Evolutionary conservation across 2,113 vertebrate species (phyloP), one percentile per base, ranked within the genome.

Genomic region (Colaptes auratus): DNA sequence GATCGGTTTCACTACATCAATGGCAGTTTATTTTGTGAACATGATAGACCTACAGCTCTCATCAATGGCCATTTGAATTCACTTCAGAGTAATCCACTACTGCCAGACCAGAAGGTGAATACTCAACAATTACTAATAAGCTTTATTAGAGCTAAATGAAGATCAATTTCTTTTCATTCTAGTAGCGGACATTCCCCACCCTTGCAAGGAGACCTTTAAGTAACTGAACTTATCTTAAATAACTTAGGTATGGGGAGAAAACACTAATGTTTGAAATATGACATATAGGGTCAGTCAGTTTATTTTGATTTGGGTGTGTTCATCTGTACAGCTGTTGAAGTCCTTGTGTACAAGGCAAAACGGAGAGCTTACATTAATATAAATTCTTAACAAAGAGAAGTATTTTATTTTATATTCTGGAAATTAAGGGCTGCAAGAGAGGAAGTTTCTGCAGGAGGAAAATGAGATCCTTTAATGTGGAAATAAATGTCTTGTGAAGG

Each of bases 1-100:
- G 99, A 99, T 97, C 98, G 99, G 97, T 99, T 99, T 98, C 99
- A 99, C 98, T 99, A 99, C 98, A 99, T 99, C 98, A 99, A 99
- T 97, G 99, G 99, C 99, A 99, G 98, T 98, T 99, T 99, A 98
- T 99, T 99, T 98, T 99, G 99, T 96, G 99, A 99, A 99, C 99
- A 99, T 98, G 99, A 99, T 99, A 98, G 99, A 99, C 99, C 99
- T 98, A 99, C 99, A 98, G 99, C 99, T 94, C 99, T 99, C 98
- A 99, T 99, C 98, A 99, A 99, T 96, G 99, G 99, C 97, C 99
- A 99, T 98, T 98, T 99, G 99, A 99, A 99, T 98, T 99, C 99
- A 98, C 99, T 99, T 98, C 99, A 99, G 98, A 99, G 99, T 96
- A 99, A 99, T 98, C 99, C 99, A 88, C 98, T 99, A 97, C 98